These are phyloP conservation scores for Tachycineta bicolor DNA, from an alignment of 2,113 vertebrate genomes.

Conservation along the genomic window DNA sequence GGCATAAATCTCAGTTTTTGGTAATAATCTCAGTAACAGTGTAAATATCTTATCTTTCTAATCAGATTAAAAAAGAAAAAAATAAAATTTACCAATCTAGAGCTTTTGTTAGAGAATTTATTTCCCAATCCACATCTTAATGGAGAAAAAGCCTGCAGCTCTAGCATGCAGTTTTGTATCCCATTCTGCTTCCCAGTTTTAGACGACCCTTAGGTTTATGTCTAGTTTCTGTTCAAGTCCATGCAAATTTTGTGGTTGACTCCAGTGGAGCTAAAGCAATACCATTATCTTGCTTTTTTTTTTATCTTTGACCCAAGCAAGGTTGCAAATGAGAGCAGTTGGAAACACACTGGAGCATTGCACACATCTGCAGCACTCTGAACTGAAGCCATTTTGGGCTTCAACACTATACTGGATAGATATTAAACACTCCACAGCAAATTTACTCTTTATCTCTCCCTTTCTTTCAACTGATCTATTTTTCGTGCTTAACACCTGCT, in stretches of 20 bases:
- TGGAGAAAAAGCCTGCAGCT: background rate
- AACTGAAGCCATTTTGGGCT: background rate
- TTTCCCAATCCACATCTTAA: background rate
- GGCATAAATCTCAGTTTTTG: background rate
- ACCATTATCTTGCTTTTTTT: background rate
- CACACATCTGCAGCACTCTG: background rate
- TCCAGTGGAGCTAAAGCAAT: background rate
- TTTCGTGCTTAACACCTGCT: constrained; percentile 24
- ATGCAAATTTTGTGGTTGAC: background rate
- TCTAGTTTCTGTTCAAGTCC: background rate
- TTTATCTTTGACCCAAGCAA: background rate
- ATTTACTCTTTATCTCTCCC: constrained; percentile 25
- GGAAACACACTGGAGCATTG: background rate
- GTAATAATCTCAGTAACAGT: background rate
- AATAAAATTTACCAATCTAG: background rate
- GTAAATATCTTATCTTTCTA: background rate
- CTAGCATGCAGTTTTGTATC: background rate
- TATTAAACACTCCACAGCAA: background rate
- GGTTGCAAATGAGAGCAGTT: background rate
- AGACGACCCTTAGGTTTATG: background rate
- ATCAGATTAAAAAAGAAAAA: background rate
- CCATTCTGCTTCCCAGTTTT: background rate
- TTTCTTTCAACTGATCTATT: constrained; percentile 35
- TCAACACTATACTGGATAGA: background rate
- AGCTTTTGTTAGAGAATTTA: background rate